Conservation (phyloP, 2,797 vertebrate species). For the Pseudopleuronectes americanus region DNA sequence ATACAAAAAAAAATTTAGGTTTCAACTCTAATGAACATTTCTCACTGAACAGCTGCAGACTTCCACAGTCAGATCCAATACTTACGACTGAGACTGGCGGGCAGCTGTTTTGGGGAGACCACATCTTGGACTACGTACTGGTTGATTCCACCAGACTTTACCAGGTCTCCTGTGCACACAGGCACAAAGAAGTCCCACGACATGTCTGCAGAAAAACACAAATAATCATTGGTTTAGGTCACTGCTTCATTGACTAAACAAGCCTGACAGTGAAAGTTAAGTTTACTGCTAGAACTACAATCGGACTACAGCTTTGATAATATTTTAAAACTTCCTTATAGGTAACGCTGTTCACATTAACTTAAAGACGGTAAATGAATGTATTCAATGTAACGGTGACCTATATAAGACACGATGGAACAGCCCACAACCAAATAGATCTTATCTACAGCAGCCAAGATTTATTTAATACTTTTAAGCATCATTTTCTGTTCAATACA, state of each 20-base stretch:
- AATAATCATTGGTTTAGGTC: not conserved
- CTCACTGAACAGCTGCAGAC: not conserved
- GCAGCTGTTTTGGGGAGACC: slow-evolving; percentile 81
- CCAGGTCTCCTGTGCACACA: slow-evolving; percentile 84
- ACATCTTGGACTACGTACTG: slow-evolving; percentile 93
- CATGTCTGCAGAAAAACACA: slow-evolving; percentile 69
- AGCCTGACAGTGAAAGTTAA: too few relatives aligned
- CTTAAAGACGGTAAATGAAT: too few relatives aligned
- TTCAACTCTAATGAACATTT: not conserved
- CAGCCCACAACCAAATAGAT: not conserved
- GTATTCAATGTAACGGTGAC: not conserved
- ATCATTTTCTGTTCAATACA: not conserved
- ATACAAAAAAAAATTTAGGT: not conserved
- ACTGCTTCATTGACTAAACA: not conserved
- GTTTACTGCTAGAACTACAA: too few relatives aligned
- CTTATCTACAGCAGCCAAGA: not conserved
- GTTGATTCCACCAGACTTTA: slow-evolving; percentile 86
- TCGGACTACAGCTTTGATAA: too few relatives aligned
- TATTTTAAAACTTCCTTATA: too few relatives aligned
- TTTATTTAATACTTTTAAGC: not conserved
- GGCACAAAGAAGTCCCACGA: slow-evolving; percentile 90
- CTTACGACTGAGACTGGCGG: slow-evolving; percentile 84
- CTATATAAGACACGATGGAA: not conserved
- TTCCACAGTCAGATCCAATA: not conserved
- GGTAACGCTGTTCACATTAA: too few relatives aligned